These are phyloP conservation scores for Drosophila silvestris DNA, from an alignment of 2,888 invertebrate genomes.

Conservation along the genomic window DNA sequence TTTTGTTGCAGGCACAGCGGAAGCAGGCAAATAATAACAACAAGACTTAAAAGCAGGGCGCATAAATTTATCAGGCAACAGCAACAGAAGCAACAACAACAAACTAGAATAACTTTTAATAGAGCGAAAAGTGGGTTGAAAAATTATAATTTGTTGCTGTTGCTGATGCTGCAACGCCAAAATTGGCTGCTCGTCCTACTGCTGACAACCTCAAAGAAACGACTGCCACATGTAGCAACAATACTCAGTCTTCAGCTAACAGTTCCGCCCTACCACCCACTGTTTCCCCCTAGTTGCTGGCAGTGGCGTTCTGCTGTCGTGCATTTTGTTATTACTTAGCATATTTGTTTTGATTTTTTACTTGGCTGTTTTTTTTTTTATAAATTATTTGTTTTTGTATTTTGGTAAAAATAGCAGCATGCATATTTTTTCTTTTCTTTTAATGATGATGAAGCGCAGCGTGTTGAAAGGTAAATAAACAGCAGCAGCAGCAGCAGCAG, in stretches of 20 bases:
- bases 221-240: conserved; percentile 38
- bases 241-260: conserved; percentile 32
- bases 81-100: conserved; percentile 38
- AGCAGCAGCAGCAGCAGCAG: conserved; percentile 38
- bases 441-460: conserved; percentile 80
- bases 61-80: conserved; percentile 64
- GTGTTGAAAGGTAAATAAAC: conserved; percentile 77
- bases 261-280: conserved; percentile 7
- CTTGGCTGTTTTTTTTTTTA: conserved; percentile 8
- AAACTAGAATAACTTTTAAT: conserved; percentile 44
- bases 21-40: conserved; percentile 73
- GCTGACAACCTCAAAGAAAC: conserved; percentile 12
- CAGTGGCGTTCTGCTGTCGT: conserved; percentile 36
- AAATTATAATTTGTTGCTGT: conserved; percentile 57
- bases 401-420: conserved; percentile 25
- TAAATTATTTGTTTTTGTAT: conserved; percentile 13
- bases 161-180: conserved; percentile 21
- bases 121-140: conserved; percentile 55
- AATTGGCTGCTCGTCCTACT: conserved; percentile 28
- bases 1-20: conserved; percentile 65
- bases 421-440: conserved; percentile 50
- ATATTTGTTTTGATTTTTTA: conserved; percentile 75
- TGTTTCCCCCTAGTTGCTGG: not conserved
- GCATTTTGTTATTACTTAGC: conserved; percentile 43
- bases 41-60: conserved; percentile 60